Conservation (phyloP, 2,113 vertebrate genomes). For the Tretioscincus oriximinensis region DNA sequence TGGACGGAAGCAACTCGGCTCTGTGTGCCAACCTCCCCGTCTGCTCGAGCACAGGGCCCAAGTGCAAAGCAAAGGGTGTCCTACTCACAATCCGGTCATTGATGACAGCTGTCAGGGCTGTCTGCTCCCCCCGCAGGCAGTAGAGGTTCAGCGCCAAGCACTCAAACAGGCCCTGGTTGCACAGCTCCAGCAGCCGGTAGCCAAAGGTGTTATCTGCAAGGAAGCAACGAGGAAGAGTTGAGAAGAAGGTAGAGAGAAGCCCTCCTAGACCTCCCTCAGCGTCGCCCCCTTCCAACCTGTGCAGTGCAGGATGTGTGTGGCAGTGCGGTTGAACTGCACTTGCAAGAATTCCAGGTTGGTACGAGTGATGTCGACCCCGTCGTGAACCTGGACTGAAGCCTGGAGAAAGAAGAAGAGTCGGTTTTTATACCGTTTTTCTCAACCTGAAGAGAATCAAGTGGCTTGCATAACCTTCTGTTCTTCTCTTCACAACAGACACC, state of each 20-base stretch:
- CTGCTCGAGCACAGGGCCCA: neutral
- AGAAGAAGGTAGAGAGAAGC: neutral
- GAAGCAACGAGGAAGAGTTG: neutral
- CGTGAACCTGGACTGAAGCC: conserved; percentile 84
- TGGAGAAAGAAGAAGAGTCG: conserved; percentile 32
- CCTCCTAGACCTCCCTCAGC: neutral
- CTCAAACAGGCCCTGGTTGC: conserved; percentile 88
- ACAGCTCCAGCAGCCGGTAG: conserved; percentile 83
- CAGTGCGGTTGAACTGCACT: conserved; percentile 84
- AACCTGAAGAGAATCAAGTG: too few species aligned
- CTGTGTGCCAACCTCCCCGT: neutral
- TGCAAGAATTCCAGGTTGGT: conserved; percentile 89
- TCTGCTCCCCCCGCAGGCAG: conserved; percentile 86
- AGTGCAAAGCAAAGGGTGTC: neutral
- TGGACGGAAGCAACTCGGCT: too few species aligned
- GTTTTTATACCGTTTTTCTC: too few species aligned
- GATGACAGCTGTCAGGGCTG: conserved; percentile 85
- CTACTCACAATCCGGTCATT: conserved; percentile 86
- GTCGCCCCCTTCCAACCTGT: conserved; percentile 67
- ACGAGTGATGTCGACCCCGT: conserved; percentile 84
- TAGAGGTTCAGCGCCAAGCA: conserved; percentile 89
- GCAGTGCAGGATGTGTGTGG: conserved; percentile 86
- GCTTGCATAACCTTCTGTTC: too few species aligned
- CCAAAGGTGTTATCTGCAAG: conserved; percentile 81
- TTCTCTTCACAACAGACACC: too few species aligned